These are phyloP conservation scores for Lytechinus variegatus DNA, from an alignment of 35 echinoderm and acorn worm species.

Conservation along the genomic window DNA sequence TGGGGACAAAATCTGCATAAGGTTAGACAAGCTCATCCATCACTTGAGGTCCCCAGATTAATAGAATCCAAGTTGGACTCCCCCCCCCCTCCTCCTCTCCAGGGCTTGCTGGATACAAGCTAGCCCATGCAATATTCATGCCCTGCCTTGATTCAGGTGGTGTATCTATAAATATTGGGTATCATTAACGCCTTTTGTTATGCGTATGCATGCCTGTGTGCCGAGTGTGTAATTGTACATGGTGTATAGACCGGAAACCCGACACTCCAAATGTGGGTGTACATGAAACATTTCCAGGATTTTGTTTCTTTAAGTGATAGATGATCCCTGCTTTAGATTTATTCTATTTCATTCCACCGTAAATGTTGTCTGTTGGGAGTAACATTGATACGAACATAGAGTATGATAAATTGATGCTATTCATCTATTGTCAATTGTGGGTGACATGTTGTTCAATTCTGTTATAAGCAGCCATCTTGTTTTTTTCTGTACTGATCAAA, in stretches of 20 bases:
- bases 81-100: not conserved
- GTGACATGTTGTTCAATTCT: not conserved
- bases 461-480: not conserved
- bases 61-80: not conserved
- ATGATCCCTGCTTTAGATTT: not conserved
- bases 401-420: not conserved
- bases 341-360: not conserved
- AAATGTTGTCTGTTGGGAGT: not conserved
- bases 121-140: not conserved
- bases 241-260: not conserved
- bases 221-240: not conserved
- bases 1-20: not conserved
- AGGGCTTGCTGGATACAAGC: not conserved
- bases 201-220: not conserved
- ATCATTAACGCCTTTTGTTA: not conserved
- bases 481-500: not conserved
- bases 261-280: not conserved
- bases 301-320: not conserved
- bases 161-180: not conserved
- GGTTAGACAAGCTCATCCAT: not conserved
- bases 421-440: no score
- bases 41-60: not conserved
- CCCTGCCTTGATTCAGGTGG: not conserved
- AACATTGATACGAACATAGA: not conserved
- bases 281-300: not conserved